These are phyloP conservation scores for Crocidura indochinensis DNA, from an alignment of 2,797 vertebrate genomes.

Conservation along the genomic window DNA sequence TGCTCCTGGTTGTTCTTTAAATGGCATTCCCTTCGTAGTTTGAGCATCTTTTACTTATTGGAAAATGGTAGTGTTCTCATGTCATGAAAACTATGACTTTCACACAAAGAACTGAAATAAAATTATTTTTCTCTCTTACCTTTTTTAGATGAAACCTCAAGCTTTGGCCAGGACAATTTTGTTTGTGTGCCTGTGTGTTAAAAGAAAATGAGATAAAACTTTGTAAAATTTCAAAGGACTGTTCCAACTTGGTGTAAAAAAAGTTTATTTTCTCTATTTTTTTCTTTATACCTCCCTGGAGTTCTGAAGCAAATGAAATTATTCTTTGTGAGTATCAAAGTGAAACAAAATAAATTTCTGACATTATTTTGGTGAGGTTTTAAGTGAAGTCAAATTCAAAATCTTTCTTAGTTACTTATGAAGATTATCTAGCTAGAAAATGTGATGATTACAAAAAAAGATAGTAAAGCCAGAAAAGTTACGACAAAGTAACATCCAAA, in stretches of 20 bases:
- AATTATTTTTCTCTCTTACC: constrained; percentile 17
- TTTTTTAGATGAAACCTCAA: constrained; percentile 50
- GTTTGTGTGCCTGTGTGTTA: constrained; percentile 18
- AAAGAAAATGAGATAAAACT: background rate
- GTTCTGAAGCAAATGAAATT: constrained; percentile 30
- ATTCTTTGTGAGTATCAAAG: background rate
- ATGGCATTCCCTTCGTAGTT: constrained; percentile 64
- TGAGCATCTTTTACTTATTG: constrained; percentile 62
- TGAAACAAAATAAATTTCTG: background rate
- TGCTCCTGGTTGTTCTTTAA: constrained; percentile 81
- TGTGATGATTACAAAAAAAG: background rate
- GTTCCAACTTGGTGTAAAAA: no score
- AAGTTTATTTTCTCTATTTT: constrained; percentile 35
- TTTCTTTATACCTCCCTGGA: background rate
- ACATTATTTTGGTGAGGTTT: background rate
- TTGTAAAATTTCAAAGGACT: no score
- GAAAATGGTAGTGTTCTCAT: constrained; percentile 67
- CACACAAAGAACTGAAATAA: constrained; percentile 67
- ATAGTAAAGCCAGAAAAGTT: background rate
- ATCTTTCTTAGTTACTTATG: constrained; percentile 23
- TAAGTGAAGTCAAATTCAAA: constrained; percentile 33
- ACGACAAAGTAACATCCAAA: background rate
- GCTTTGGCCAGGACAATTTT: constrained; percentile 1
- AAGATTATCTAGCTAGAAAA: background rate
- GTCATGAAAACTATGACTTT: constrained; percentile 59